Conservation (phyloP, 2,797 vertebrate species). For the Okamejei kenojei region DNA sequence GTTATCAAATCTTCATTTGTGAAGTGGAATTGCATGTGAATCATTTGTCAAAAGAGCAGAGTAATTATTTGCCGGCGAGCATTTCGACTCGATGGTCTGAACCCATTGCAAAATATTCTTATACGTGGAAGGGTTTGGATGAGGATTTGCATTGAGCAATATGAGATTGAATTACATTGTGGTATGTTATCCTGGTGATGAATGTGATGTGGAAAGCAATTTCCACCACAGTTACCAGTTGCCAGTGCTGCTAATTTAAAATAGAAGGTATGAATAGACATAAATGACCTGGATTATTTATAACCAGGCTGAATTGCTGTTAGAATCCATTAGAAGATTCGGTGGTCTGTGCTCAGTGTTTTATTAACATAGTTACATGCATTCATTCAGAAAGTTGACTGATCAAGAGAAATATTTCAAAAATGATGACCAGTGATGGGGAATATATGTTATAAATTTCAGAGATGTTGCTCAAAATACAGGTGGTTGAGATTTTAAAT, state of each 20-base stretch:
- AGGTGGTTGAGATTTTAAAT: too few relatives aligned
- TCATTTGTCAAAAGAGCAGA: background rate
- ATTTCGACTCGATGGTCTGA: background rate
- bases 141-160: background rate
- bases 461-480: too few relatives aligned
- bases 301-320: conserved; percentile 52
- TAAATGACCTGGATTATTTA: conserved; percentile 65
- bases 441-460: background rate
- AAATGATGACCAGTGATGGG: background rate
- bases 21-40: background rate
- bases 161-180: conserved; percentile 27
- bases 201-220: conserved; percentile 52
- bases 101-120: background rate
- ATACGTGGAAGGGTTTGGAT: background rate
- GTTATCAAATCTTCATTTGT: background rate
- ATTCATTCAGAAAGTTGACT: conserved; percentile 29
- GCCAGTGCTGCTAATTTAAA: conserved; percentile 52
- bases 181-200: conserved; percentile 49
- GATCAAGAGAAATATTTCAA: background rate
- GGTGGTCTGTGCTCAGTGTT: conserved; percentile 40
- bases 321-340: conserved; percentile 44
- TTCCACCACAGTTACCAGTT: conserved; percentile 54
- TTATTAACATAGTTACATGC: background rate
- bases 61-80: background rate
- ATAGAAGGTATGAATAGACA: conserved; percentile 49